These are phyloP conservation scores for Leucoptera coffeella DNA, from an alignment of 2,888 invertebrate genomes.

Conservation along the genomic window DNA sequence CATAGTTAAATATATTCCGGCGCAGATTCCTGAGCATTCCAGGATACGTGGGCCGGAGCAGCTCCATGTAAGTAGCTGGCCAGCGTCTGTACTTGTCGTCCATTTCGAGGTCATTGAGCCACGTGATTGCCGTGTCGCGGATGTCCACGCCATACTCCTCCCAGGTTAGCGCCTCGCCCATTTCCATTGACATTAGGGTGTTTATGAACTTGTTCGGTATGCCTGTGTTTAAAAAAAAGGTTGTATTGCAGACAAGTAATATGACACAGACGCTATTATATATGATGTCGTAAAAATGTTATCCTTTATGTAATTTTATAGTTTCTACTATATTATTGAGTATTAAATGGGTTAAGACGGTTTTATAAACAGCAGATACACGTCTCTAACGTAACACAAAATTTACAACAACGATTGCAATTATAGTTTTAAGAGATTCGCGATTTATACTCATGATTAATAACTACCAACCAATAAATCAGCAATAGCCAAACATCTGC, in stretches of 20 bases:
- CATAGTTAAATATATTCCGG: slow-evolving; percentile 80
- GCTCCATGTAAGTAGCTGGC: slow-evolving; percentile 83
- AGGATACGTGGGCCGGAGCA: slow-evolving; percentile 94
- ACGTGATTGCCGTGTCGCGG: slow-evolving; percentile 86
- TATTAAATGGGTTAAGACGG: too few relatives aligned
- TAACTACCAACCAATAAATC: too few relatives aligned
- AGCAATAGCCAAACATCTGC: too few relatives aligned
- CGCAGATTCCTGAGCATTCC: slow-evolving; percentile 91
- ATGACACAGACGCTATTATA: background rate
- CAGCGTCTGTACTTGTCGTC: slow-evolving; percentile 85
- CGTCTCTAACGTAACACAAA: too few relatives aligned
- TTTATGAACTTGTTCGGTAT: slow-evolving; percentile 58
- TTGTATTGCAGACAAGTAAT: background rate
- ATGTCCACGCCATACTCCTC: slow-evolving; percentile 92
- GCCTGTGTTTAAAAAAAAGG: slow-evolving; percentile 23
- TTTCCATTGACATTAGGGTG: slow-evolving; percentile 63
- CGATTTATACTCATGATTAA: too few relatives aligned
- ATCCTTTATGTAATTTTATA: too few relatives aligned
- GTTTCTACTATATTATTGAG: too few relatives aligned
- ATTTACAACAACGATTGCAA: too few relatives aligned
- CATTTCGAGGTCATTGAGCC: slow-evolving; percentile 91
- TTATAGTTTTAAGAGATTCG: too few relatives aligned
- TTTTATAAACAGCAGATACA: too few relatives aligned
- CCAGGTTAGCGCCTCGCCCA: slow-evolving; percentile 50
- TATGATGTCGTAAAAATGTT: too few relatives aligned